Evolutionary conservation across 2,888 invertebrate species (phyloP), one percentile per base, ranked within the genome.

Genomic region (Pteria penguin): DNA sequence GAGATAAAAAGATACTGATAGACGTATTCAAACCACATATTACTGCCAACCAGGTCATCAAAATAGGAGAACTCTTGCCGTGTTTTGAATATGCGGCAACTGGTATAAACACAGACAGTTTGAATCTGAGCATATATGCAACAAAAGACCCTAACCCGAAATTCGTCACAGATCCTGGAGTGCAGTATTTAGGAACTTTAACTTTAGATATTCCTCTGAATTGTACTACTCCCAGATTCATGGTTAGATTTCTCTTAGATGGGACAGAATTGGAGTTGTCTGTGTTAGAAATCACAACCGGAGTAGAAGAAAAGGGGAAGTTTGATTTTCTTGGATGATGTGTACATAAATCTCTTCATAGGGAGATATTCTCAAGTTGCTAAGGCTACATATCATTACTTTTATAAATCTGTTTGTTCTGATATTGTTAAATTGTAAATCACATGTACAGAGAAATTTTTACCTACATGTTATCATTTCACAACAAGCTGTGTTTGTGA

Each of bases 11-110:
- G 57, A 26, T 58, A 4, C 58, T 57, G 18, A 57, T 26, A 58
- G 57, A 69, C 33, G 3, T 69, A 36, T 69, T 69, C 26, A 57
- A 58, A 26, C 32, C 58, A n/a, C 68, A 69, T 33, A 69, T 69
- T 18, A 27, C 14, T 36, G 32, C 57, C 1, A 69, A 58, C 26
- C 57, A 69, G n/a, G 45, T 57, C 14, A 45, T 57, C 27, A 33
- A 33, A 22, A n/a, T 36, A 18, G 68, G 58, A 24, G 32, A 69
- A 58, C 24, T 29, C 8, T n/a, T n/a, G 31, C 32, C 27, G 32
- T 24, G n/a, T 26, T n/a, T 5, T 33, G 45, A 33, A 57, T 22
- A 31, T 69, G 58, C 33, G 26, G 26, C 8, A 32, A 32, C 14
- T n/a, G n/a, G n/a, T 33, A 31, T 18, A 33, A 26, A 57, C 18